A percentile compares a stretch with the other conserved stretches of the same genome.
Evolutionary conservation across 1,140 invertebrate species (phyloP).

Genomic region (Euschistus heros): DNA sequence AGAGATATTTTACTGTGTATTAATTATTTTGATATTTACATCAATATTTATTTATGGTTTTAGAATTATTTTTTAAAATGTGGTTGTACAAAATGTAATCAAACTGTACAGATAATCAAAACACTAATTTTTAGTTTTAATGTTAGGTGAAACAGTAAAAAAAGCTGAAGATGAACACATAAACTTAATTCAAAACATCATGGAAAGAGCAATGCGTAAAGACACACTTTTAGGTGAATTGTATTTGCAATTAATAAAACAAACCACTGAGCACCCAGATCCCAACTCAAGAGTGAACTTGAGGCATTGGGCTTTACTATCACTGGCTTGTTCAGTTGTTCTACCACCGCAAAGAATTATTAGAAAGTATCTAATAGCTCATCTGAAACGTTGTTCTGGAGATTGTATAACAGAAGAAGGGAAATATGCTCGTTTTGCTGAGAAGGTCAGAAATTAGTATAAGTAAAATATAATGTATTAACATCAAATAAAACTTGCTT

Average conservation of each 20-base stretch:
- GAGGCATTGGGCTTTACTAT: slow-evolving; percentile 85
- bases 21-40: too few species aligned
- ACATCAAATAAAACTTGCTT: background rate
- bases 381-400: slow-evolving; percentile 76
- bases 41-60: too few species aligned
- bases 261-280: slow-evolving; percentile 87
- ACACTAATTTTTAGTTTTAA: slow-evolving; percentile 1
- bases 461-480: background rate
- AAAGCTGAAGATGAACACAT: slow-evolving; percentile 76
- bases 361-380: slow-evolving; percentile 79
- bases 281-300: slow-evolving; percentile 78
- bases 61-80: background rate
- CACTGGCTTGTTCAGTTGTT: slow-evolving; percentile 76
- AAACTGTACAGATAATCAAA: background rate
- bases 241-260: slow-evolving; percentile 86
- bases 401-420: slow-evolving; percentile 88
- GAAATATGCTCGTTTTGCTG: slow-evolving; percentile 85
- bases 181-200: slow-evolving; percentile 72
- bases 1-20: too few species aligned
- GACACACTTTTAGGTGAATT: slow-evolving; percentile 81
- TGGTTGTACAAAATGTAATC: background rate
- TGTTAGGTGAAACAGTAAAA: slow-evolving; percentile 42
- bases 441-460: slow-evolving; percentile 52
- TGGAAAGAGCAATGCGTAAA: slow-evolving; percentile 82
- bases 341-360: slow-evolving; percentile 48